Percentiles rank a stretch among this genome's conserved stretches.
Conservation (phyloP, 1,140 invertebrate genomes). For the Ostrea denselamellosa region DNA sequence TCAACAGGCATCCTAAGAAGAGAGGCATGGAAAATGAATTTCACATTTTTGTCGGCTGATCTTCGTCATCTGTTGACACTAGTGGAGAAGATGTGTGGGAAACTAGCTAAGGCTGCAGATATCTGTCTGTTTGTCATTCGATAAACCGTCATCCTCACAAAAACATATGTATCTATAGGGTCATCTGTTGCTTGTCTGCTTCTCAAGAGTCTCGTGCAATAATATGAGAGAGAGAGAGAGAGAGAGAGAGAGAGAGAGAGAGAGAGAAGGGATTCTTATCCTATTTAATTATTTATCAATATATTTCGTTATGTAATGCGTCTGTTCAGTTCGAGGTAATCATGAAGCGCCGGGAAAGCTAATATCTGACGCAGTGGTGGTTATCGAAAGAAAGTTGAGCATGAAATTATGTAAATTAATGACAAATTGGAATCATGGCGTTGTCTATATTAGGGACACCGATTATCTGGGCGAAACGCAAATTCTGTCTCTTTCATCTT, state of each 20-base stretch:
- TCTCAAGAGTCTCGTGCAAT: constrained; percentile 9
- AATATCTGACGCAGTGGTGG: neutral
- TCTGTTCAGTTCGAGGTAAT: neutral
- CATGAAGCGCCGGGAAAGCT: neutral
- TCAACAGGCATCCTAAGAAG: constrained; percentile 43
- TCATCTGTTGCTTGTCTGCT: constrained; percentile 12
- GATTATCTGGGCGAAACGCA: constrained; percentile 32
- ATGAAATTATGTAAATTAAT: constrained; percentile 37
- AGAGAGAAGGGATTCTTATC: neutral
- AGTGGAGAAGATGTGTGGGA: constrained; percentile 37
- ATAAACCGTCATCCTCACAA: constrained; percentile 35
- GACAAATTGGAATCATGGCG: constrained; percentile 29
- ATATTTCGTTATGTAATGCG: neutral
- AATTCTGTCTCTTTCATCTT: constrained; percentile 19
- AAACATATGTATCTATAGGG: constrained; percentile 36
- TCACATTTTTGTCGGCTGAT: constrained; percentile 44
- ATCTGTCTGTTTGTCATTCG: constrained; percentile 44
- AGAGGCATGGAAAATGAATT: constrained; percentile 47
- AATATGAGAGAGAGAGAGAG: constrained; percentile 18
- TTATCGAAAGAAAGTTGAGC: constrained; percentile 11
- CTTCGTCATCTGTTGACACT: constrained; percentile 37
- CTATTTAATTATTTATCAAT: neutral
- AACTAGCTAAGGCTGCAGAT: constrained; percentile 23
- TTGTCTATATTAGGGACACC: constrained; percentile 33
- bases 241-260: constrained; percentile 3